phyloP scores from a whole-genome alignment of 1,140 invertebrate genomes.

The Marisa cornuarietis region DNA sequence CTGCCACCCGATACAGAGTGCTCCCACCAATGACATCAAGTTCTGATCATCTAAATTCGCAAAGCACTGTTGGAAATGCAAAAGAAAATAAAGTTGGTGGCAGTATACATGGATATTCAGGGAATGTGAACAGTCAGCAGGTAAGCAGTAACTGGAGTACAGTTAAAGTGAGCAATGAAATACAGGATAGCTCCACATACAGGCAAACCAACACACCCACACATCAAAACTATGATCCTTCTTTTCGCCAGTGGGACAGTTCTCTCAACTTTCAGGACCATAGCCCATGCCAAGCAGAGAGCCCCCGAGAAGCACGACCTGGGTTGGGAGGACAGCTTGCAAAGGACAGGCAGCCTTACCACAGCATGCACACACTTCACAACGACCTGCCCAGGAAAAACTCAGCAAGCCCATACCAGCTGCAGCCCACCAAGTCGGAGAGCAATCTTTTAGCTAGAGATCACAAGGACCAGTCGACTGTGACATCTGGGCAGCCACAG shows the following conservation, averaged over 20 bases:
- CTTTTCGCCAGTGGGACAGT: too few relatives aligned
- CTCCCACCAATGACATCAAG: slow-evolving; percentile 14
- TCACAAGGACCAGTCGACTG: neutral
- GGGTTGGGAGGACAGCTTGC: neutral
- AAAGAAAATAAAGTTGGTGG: slow-evolving; percentile 17
- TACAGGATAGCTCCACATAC: too few relatives aligned
- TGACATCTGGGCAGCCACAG: neutral
- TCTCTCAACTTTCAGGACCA: too few relatives aligned
- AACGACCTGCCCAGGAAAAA: neutral
- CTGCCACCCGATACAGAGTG: slow-evolving; percentile 10
- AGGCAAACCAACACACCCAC: too few relatives aligned
- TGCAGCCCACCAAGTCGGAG: slow-evolving; percentile 31
- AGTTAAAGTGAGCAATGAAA: too few relatives aligned
- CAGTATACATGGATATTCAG: too few relatives aligned
- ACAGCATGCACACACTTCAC: slow-evolving; percentile 28
- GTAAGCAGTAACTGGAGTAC: too few relatives aligned
- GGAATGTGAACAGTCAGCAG: too few relatives aligned
- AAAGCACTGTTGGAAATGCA: slow-evolving; percentile 7
- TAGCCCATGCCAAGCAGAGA: neutral
- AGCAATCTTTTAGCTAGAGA: slow-evolving; percentile 18
- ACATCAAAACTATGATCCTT: too few relatives aligned
- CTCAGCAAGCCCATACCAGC: neutral
- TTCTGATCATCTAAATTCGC: neutral
- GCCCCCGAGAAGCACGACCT: neutral
- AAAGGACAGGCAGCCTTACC: slow-evolving; percentile 19